Conservation (phyloP, 1,140 invertebrate species). For the Caerostris darwini region DNA sequence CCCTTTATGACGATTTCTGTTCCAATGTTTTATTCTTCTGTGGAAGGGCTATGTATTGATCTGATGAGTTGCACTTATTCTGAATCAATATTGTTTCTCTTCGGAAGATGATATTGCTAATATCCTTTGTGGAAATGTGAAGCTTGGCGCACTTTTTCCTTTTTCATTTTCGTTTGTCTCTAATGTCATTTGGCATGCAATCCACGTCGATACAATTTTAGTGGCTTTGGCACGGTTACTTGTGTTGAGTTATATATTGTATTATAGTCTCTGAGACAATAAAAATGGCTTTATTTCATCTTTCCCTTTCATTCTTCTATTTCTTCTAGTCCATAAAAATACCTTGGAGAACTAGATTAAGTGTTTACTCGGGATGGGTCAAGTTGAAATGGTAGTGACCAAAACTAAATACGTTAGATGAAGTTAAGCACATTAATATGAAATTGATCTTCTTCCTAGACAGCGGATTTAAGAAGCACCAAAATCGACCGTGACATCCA, state of each 20-base stretch:
- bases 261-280: no score
- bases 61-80: not conserved
- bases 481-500: no score
- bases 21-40: not conserved
- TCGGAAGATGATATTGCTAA: constrained; percentile 23
- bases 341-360: no score
- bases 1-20: constrained; percentile 1
- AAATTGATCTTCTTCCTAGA: no score
- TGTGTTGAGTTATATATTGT: not conserved
- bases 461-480: no score
- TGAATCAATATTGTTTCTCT: constrained; percentile 26
- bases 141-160: not conserved
- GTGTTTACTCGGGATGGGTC: no score
- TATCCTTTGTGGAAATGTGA: not conserved
- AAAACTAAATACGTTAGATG: no score
- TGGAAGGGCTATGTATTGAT: not conserved
- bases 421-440: no score
- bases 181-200: not conserved
- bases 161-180: not conserved
- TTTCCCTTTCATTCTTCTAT: no score
- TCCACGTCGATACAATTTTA: not conserved
- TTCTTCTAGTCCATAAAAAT: no score
- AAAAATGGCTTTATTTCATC: no score
- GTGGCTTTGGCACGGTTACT: not conserved
- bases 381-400: no score